phyloP scores from a whole-genome alignment of 2,113 vertebrate species.

The Scolopax mira region DNA sequence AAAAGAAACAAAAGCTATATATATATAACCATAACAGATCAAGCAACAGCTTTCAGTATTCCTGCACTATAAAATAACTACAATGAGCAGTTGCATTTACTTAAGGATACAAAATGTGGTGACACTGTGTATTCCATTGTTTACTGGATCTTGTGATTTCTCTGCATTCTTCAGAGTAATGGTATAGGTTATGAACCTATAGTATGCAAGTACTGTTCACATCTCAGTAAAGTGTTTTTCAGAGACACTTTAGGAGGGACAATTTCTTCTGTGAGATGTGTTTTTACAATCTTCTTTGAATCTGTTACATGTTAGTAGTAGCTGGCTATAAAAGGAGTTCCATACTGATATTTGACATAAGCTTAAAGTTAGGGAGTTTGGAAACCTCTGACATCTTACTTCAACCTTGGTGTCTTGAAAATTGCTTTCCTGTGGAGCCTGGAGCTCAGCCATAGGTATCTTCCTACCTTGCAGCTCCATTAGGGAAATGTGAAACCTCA shows the following conservation, averaged over 20 bases:
- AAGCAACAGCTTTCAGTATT: neutral
- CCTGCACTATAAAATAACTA: neutral
- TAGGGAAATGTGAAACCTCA: neutral
- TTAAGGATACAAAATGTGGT: neutral
- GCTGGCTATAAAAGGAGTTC: neutral
- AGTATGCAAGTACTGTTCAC: neutral
- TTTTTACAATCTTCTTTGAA: neutral
- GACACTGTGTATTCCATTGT: neutral
- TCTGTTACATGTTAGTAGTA: neutral
- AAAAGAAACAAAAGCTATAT: neutral
- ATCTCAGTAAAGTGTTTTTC: neutral
- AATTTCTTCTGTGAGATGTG: neutral
- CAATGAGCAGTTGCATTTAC: neutral
- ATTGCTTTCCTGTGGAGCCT: neutral
- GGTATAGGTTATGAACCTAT: neutral
- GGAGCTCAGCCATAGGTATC: neutral
- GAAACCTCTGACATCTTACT: neutral
- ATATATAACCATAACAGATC: neutral
- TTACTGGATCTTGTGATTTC: neutral
- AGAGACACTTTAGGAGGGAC: neutral
- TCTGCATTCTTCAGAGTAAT: neutral
- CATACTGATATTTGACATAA: neutral
- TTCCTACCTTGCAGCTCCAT: neutral
- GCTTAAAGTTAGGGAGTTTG: neutral
- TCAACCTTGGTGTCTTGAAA: neutral